Base-by-base conservation (phyloP, 1,140 invertebrate species). In the Scaptomyza montana region DNA sequence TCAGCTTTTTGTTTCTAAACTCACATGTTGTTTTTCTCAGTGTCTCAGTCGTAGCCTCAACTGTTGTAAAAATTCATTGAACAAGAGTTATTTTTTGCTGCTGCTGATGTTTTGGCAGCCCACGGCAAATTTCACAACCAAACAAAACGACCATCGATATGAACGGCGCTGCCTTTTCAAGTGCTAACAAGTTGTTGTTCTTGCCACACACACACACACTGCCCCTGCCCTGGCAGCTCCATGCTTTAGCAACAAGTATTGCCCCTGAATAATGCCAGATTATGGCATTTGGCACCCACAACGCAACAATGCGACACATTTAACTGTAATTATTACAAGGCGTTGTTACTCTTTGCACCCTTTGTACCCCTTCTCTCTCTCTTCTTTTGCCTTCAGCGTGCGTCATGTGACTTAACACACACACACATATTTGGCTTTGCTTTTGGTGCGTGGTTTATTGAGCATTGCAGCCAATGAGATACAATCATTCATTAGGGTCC, bases 281-380 rank as follows among this genome's bases (percentile, higher is more conserved):
- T 73, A 68, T 68, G 64, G 71, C 57, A 54, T 68, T 67, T 67
- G 55, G 70, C 70, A 73, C 68, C 68, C 68, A 72, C 69, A 54
- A 72, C 25, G 5, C 8, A 6, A 47, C 43, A 16, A 16, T 16
- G 16, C 16, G 16, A 16, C 16, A 16, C 16, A 33, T 25, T 50
- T 78, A 86, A 86, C 82, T 86, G 82, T 86, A 86, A 87, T 86
- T 39, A 86, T 86, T 86, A 87, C 82, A 86, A 21, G 56, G 39
- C 43, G 9, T 46, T 46, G 9, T 46, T 46, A 39, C 10, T 9
- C 64, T 36, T 2, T n/a, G 6, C 16, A 4, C 12, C 30, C 51
- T 19, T 6, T 30, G 16, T 21, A 6, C 9, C 28, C 19, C 45
- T 6, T 5, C 4, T 2, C 21, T 45, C 21, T 25, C 21, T 1